Evolutionary conservation across 2,797 vertebrate genomes (phyloP).

Genomic region (Eupleurogrammus muticus): DNA sequence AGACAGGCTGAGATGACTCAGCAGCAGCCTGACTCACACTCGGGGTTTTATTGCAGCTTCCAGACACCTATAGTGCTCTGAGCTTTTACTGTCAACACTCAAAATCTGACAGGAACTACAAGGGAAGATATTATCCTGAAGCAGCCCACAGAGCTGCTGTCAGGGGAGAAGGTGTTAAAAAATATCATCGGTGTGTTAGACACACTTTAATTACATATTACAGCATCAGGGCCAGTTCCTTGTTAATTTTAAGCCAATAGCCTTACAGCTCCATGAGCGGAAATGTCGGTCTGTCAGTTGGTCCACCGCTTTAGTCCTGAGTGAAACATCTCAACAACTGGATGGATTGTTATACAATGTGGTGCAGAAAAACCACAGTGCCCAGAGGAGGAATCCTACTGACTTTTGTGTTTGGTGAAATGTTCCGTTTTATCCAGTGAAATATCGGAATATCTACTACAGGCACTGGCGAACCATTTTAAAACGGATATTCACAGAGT

Average conservation of each 20-base stretch:
- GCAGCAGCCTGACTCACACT: slow-evolving; percentile 58
- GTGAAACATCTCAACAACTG: background rate
- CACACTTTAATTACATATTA: background rate
- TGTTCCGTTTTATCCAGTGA: no score
- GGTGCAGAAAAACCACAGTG: background rate
- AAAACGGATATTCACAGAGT: background rate
- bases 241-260: background rate
- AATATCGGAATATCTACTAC: no score
- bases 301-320: background rate
- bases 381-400: no score
- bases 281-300: background rate
- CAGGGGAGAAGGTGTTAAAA: background rate
- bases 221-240: background rate
- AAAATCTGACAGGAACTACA: slow-evolving; percentile 29
- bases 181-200: background rate
- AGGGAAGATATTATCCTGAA: slow-evolving; percentile 14
- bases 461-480: background rate
- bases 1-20: slow-evolving; percentile 76
- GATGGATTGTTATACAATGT: background rate
- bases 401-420: background rate
- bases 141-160: background rate
- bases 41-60: slow-evolving; percentile 53
- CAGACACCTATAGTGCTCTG: slow-evolving; percentile 52
- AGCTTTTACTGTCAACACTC: slow-evolving; percentile 45
- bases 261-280: background rate